Conservation (phyloP, 2,113 vertebrate genomes). For the Xenus cinereus region DNA sequence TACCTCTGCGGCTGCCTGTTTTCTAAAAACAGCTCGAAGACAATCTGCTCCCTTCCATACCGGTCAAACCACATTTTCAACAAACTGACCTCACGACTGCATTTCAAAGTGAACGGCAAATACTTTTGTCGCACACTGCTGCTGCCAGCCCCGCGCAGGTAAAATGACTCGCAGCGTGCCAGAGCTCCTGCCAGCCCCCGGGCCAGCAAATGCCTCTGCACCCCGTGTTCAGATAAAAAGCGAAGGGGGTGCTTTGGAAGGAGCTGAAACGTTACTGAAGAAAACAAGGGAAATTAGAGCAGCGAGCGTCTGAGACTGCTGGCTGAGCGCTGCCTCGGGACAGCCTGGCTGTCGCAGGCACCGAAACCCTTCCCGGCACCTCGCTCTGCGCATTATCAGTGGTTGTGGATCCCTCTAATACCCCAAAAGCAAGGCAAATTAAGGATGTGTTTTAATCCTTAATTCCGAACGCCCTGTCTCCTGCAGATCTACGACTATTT, state of each 20-base stretch:
- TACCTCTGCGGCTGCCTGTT: not conserved
- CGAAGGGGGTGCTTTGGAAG: not conserved
- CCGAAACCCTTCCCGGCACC: not conserved
- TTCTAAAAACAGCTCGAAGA: not conserved
- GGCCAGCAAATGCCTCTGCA: not conserved
- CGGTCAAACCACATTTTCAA: not conserved
- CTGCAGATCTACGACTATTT: not conserved
- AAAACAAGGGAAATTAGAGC: not conserved
- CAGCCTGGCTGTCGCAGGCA: not conserved
- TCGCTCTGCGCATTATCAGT: not conserved
- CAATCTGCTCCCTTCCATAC: not conserved
- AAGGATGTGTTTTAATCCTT: not conserved
- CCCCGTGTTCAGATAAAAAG: not conserved
- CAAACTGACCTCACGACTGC: not conserved
- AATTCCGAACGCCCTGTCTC: not conserved
- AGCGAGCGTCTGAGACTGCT: not conserved
- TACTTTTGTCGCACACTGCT: rapidly evolving
- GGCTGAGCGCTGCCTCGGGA: not conserved
- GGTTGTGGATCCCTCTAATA: not conserved
- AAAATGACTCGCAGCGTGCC: rapidly evolving
- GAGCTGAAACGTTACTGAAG: not conserved
- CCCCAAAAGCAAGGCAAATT: not conserved
- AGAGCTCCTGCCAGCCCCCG: not conserved
- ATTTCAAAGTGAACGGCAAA: not conserved
- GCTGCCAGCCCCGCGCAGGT: not conserved